phyloP scores from a whole-genome alignment of 37 sponge, comb jelly and placozoan species.

The Ephydatia muelleri region DNA sequence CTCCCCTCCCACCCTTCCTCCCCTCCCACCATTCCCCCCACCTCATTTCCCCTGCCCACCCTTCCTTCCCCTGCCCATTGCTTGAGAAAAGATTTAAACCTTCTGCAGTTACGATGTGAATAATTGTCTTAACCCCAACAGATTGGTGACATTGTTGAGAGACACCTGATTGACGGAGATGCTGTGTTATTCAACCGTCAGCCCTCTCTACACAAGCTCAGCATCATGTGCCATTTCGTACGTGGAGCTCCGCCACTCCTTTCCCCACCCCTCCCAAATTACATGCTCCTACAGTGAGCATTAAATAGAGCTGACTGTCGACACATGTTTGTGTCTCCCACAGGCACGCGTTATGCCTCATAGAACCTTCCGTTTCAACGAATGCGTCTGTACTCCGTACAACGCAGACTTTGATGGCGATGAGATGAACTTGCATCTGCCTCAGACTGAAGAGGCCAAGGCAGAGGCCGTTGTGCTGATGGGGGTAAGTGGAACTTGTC shows the following conservation, averaged over 20 bases:
- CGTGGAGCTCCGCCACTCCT: neutral
- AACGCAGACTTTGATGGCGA: slow-evolving; percentile 99
- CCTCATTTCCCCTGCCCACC: no score
- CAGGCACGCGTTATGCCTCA: slow-evolving; percentile 92
- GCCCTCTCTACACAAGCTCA: slow-evolving; percentile 96
- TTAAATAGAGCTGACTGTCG: neutral
- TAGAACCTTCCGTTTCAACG: slow-evolving; percentile 96
- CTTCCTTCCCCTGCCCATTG: no score
- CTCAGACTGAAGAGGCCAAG: slow-evolving; percentile 97
- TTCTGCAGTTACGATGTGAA: no score
- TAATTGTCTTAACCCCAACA: slow-evolving; percentile 14
- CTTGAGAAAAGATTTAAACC: no score
- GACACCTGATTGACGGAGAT: slow-evolving; percentile 95
- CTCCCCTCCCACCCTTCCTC: neutral
- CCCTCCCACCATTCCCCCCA: no score
- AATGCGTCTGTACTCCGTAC: slow-evolving; percentile 99
- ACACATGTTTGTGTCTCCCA: neutral
- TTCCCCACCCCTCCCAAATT: neutral
- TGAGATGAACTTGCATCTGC: slow-evolving; percentile 98
- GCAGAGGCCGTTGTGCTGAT: slow-evolving; percentile 95
- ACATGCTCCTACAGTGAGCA: neutral
- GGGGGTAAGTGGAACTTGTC: slow-evolving; percentile 71
- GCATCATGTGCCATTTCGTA: slow-evolving; percentile 96
- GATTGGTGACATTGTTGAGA: slow-evolving; percentile 91
- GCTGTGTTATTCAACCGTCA: slow-evolving; percentile 97